Conservation (phyloP, 2,888 invertebrate species). For the Cyrtodaria siliqua region DNA sequence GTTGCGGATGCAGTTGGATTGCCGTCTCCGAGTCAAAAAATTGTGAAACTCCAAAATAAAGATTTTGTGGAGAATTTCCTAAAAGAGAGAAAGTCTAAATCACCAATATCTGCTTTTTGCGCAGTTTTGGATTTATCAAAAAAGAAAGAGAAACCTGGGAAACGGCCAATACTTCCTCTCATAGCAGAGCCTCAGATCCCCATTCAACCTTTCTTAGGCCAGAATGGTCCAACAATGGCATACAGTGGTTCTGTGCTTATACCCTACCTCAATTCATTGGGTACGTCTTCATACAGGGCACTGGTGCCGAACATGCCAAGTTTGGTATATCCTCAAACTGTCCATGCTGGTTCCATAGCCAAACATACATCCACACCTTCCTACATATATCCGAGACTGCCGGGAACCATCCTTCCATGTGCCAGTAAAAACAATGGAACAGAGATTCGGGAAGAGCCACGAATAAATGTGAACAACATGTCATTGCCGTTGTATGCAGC, state of each 20-base stretch:
- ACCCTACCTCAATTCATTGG: constrained; percentile 4
- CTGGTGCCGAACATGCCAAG: not conserved
- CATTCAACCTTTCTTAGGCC: not conserved
- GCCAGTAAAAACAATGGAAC: too few relatives aligned
- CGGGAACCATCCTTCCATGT: too few relatives aligned
- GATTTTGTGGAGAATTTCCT: constrained; percentile 33
- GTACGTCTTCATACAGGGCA: not conserved
- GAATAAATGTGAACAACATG: constrained; percentile 12
- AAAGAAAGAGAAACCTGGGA: constrained; percentile 13
- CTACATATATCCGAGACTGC: too few relatives aligned
- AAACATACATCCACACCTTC: too few relatives aligned
- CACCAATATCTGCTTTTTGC: constrained; percentile 25
- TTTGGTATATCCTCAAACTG: too few relatives aligned
- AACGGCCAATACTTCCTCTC: not conserved
- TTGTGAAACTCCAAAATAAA: constrained; percentile 19
- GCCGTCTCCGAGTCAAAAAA: too few relatives aligned
- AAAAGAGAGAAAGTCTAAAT: constrained; percentile 16
- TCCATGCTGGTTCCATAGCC: too few relatives aligned
- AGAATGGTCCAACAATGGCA: not conserved
- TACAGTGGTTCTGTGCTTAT: not conserved
- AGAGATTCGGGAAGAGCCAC: not conserved
- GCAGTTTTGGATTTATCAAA: constrained; percentile 42
- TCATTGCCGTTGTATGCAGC: constrained; percentile 17
- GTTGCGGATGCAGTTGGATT: too few relatives aligned
- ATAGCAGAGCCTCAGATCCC: not conserved